Evolutionary conservation across 2,113 vertebrate species (phyloP).

Genomic region (Alces alces): DNA sequence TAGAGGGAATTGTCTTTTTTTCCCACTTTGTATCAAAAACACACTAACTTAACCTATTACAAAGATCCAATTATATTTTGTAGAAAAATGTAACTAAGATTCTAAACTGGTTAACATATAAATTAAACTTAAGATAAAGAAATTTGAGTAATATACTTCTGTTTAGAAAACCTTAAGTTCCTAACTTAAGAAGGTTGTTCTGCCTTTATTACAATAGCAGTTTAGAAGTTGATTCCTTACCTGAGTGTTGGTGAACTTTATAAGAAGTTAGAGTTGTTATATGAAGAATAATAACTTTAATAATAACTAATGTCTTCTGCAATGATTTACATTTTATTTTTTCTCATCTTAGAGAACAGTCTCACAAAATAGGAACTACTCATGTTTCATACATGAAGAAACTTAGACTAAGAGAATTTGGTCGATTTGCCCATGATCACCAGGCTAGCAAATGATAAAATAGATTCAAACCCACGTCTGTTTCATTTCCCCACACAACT

Average conservation of each 20-base stretch:
- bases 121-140: neutral
- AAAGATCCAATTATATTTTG: slow-evolving; percentile 5
- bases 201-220: neutral
- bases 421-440: neutral
- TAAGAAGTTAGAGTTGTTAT: neutral
- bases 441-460: neutral
- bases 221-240: neutral
- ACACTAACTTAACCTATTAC: neutral
- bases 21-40: neutral
- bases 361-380: neutral
- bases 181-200: neutral
- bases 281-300: slow-evolving; percentile 6
- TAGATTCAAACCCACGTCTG: neutral
- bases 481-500: neutral
- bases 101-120: neutral
- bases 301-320: neutral
- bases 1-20: neutral
- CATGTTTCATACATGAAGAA: neutral
- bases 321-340: slow-evolving; percentile 1
- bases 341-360: neutral
- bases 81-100: neutral
- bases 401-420: neutral
- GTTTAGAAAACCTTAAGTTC: neutral
- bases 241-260: slow-evolving; percentile 12
- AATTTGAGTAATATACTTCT: slow-evolving; percentile 10